Conservation (phyloP, 2,797 vertebrate species). For the Neosilurus mollespiculum region DNA sequence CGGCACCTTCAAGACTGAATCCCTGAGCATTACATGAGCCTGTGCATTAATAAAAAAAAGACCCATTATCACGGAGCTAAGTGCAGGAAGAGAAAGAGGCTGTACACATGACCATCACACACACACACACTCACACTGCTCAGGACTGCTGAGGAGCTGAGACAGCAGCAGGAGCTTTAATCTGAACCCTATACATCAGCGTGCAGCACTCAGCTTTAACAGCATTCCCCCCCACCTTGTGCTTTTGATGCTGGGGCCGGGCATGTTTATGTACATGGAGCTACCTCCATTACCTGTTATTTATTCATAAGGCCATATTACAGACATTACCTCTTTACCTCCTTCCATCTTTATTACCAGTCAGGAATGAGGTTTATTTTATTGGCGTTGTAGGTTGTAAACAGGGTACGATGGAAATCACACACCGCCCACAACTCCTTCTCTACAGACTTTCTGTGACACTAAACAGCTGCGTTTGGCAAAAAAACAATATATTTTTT, state of each 20-base stretch:
- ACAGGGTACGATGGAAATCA: background rate
- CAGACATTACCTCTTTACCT: conserved; percentile 18
- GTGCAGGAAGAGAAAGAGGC: conserved; percentile 50
- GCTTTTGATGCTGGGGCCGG: background rate
- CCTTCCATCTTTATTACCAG: conserved; percentile 7
- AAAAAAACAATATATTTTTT: background rate
- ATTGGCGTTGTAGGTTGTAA: conserved; percentile 12
- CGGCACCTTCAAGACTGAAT: conserved; percentile 36
- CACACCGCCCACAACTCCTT: background rate
- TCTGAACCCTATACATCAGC: conserved; percentile 21
- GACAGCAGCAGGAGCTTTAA: conserved; percentile 20
- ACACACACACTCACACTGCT: background rate
- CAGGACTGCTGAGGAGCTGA: conserved; percentile 46
- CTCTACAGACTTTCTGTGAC: background rate
- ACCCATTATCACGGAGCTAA: conserved; percentile 54
- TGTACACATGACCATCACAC: conserved; percentile 17
- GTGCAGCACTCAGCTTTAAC: conserved; percentile 29
- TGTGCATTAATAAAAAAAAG: conserved; percentile 42
- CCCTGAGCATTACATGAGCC: conserved; percentile 45
- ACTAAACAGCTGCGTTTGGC: background rate
- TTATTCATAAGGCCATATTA: conserved; percentile 39
- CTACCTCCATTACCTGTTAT: conserved; percentile 33
- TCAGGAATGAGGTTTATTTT: conserved; percentile 15
- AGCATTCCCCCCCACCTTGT: background rate
- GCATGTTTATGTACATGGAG: background rate